Base-by-base conservation (phyloP, 2,888 invertebrate genomes). In the Parthenolecanium corni region DNA sequence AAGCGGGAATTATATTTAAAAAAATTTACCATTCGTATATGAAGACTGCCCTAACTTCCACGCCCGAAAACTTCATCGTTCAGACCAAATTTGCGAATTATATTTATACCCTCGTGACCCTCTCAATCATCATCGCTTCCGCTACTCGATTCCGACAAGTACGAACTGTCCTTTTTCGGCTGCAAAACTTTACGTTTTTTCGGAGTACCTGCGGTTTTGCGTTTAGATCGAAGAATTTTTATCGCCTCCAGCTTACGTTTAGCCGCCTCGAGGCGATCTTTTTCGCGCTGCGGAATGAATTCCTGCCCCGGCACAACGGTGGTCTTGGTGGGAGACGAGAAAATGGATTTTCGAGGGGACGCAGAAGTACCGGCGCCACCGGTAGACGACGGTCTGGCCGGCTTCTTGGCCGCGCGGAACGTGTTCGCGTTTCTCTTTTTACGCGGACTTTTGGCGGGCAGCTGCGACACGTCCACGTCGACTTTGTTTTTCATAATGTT, bases 161-260 rank as follows among this genome's bases (percentile, higher is more conserved):
- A 57, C 2, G 64, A 51, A 31, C 47, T 46, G 38, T 42, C 52
- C 12, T 9, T 31, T 21, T 57, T 57, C 5, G 56, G 38, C 11
- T 53, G 42, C 31, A 46, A 21, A 16, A 24, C 52, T 44, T 44
- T 44, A 23, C 42, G 20, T 51, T 38, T 63, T 23, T 16, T 52
- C 11, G 14, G 16, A 24, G n/a, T 14, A 14, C 25, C 44, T 16
- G 42, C 52, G n/a, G 16, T 38, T 40, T 44, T 31, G 12, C 24
- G 47, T 9, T 20, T 62, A 25, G 46, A 53, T 18, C 47, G 31
- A 14, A 53, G 31, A 57, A 85, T 70, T 72, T 85, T 85, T 51
- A 87, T 86, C 0, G 89, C 89, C 72, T 82, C 82, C 69, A 84
- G 74, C 74, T 85, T 88, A 68, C 81, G 83, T 70, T 82, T 78